A percentile compares a stretch with the other conserved stretches of the same genome.
These are phyloP conservation scores for Drosophila barbarae DNA, from an alignment of 2,888 invertebrate species.

Conservation along the genomic window DNA sequence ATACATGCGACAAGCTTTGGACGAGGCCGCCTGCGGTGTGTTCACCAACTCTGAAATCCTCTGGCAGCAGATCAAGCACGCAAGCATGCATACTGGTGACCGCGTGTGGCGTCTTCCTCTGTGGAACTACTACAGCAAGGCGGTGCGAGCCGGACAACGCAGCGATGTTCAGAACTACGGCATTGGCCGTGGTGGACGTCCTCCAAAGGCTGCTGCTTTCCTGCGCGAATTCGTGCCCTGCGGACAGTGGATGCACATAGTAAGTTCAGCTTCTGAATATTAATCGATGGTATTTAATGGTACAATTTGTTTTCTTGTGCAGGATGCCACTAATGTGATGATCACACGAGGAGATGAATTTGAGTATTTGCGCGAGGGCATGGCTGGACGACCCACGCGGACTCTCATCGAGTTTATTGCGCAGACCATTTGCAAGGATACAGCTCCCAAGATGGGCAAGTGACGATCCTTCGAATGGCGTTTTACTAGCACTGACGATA, in stretches of 20 bases:
- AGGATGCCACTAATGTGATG: constrained; percentile 88
- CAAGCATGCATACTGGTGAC: constrained; percentile 88
- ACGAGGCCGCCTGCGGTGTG: constrained; percentile 85
- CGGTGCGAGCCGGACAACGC: constrained; percentile 79
- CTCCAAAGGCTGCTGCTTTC: constrained; percentile 90
- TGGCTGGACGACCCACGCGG: constrained; percentile 88
- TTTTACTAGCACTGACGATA: constrained; percentile 6
- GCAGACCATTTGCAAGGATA: constrained; percentile 80
- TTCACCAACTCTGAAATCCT: constrained; percentile 87
- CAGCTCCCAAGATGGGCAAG: constrained; percentile 68
- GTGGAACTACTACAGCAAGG: constrained; percentile 84
- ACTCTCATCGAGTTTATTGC: constrained; percentile 86
- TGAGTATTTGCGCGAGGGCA: constrained; percentile 83
- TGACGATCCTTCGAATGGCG: constrained; percentile 13
- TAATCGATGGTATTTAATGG: not conserved
- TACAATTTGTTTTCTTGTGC: not conserved
- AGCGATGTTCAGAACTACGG: constrained; percentile 81
- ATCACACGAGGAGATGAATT: constrained; percentile 84
- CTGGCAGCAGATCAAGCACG: constrained; percentile 84
- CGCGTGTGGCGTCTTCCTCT: constrained; percentile 91
- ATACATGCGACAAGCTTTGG: constrained; percentile 84
- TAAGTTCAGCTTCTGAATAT: constrained; percentile 44
- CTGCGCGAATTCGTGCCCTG: constrained; percentile 86
- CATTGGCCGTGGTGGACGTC: constrained; percentile 80
- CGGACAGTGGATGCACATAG: constrained; percentile 89